Percentiles rank a stretch among this genome's conserved stretches.
These are phyloP conservation scores for Podocnemis expansa DNA, from an alignment of 2,113 vertebrate genomes.

Conservation along the genomic window DNA sequence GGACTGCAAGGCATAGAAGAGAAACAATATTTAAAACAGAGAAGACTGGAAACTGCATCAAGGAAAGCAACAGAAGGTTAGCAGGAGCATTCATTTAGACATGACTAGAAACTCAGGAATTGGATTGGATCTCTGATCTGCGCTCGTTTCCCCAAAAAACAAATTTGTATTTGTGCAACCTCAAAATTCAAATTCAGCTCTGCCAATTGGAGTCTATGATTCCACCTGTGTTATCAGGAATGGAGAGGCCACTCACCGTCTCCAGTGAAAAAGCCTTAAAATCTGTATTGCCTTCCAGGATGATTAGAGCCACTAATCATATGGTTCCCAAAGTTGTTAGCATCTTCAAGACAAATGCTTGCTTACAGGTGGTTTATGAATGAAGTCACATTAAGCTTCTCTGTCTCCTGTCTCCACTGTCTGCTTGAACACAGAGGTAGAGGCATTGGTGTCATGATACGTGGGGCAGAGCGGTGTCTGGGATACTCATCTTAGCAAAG, in stretches of 20 bases:
- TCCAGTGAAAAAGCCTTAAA: not conserved
- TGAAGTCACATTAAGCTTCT: not conserved
- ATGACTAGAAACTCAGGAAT: not conserved
- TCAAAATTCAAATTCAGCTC: not conserved
- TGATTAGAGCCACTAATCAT: not conserved
- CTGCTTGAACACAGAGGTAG: rapidly evolving
- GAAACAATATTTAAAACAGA: not conserved
- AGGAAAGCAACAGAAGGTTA: not conserved
- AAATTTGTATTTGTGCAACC: not conserved
- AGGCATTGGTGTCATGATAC: rapidly evolving
- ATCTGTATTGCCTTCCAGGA: not conserved
- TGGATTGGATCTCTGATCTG: not conserved
- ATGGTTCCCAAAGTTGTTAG: not conserved
- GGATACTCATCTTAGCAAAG: not conserved
- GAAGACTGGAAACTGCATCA: not conserved
- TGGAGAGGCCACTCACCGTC: not conserved
- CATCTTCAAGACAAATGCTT: not conserved
- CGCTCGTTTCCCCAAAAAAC: not conserved
- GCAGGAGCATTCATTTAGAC: not conserved
- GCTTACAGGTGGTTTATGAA: not conserved
- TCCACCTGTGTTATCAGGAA: not conserved
- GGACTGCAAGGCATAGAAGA: not conserved
- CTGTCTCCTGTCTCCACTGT: not conserved
- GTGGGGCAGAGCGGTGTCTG: not conserved
- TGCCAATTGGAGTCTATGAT: not conserved